A percentile compares a stretch with the other conserved stretches of the same genome.
These are phyloP conservation scores for Thaumatotibia leucotreta DNA, from an alignment of 1,140 invertebrate genomes.

Conservation along the genomic window DNA sequence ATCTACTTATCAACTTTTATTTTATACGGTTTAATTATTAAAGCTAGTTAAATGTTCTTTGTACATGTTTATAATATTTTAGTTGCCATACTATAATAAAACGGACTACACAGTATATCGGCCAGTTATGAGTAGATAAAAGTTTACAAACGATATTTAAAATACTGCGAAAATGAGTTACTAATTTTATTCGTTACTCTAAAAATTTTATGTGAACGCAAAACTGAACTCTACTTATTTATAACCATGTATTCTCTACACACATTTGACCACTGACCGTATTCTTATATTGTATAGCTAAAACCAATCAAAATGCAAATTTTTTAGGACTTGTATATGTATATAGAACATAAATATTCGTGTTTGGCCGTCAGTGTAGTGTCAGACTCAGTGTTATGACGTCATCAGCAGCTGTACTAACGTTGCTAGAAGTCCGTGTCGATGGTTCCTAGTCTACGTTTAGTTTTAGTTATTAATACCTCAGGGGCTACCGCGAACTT, in stretches of 20 bases:
- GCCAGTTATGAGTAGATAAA: neutral
- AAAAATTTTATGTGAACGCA: no score
- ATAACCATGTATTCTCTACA: neutral
- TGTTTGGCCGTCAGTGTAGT: no score
- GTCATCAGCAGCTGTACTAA: neutral
- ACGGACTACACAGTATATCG: neutral
- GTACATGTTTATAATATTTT: neutral
- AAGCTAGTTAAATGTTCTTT: neutral
- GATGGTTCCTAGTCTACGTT: slow-evolving; percentile 3
- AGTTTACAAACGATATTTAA: no score
- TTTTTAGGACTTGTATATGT: no score
- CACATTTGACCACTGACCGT: neutral
- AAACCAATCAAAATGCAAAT: no score
- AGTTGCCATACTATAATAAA: neutral
- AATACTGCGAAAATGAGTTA: no score
- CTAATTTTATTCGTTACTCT: no score
- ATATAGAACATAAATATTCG: neutral
- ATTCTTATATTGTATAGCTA: no score
- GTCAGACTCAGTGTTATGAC: neutral
- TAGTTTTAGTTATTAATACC: slow-evolving; percentile 9
- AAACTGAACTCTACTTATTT: no score
- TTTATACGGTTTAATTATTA: neutral
- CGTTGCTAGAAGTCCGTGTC: neutral
- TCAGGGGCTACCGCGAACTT: neutral
- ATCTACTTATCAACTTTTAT: neutral